phyloP scores from a whole-genome alignment of 2,888 invertebrate genomes.

The Harpagoxenus sublaevis region DNA sequence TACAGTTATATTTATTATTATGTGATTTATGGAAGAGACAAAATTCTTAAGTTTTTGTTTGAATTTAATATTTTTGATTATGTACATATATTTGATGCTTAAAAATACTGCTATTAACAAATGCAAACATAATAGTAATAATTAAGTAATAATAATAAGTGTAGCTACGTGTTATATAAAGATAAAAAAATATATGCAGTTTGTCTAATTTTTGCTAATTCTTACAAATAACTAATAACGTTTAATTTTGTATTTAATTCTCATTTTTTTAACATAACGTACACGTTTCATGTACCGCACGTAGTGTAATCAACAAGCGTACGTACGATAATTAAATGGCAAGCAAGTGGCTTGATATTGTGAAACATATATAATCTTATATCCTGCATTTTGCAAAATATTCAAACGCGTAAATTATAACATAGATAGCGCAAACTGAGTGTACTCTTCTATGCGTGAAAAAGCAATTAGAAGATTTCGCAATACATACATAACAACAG shows the following conservation, averaged over 20 bases:
- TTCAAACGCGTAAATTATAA: conserved; percentile 45
- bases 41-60: not conserved
- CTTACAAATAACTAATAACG: not conserved
- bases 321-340: conserved; percentile 21
- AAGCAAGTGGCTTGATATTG: conserved; percentile 2
- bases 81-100: not conserved
- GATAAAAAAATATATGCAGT: not conserved
- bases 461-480: conserved; percentile 38
- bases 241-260: not conserved
- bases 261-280: not conserved
- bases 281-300: not conserved
- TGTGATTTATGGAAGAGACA: not conserved
- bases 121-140: not conserved
- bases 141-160: conserved; percentile 2
- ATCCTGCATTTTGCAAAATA: conserved; percentile 46
- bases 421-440: not conserved
- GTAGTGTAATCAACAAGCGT: not conserved
- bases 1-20: not conserved
- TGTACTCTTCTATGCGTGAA: not conserved
- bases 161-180: not conserved
- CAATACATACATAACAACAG: not conserved
- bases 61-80: not conserved
- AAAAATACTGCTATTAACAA: not conserved
- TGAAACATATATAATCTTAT: conserved; percentile 52
- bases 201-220: not conserved